Conservation (phyloP, 2,888 invertebrate genomes). For the Lasioglossum pauxillum region DNA sequence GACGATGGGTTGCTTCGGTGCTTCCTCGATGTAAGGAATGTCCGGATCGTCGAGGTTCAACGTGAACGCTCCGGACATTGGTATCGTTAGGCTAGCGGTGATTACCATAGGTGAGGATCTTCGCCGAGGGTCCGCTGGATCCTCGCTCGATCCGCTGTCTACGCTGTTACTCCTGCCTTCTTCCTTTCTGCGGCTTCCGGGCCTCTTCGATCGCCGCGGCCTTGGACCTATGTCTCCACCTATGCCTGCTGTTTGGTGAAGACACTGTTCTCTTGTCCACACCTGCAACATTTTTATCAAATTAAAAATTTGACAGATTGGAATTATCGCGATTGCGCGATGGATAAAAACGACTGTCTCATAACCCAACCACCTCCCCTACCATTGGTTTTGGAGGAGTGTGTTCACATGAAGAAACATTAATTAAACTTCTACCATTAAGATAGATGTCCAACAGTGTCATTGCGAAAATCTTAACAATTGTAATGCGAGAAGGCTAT, state of each 20-base stretch:
- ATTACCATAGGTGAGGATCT: slow-evolving; percentile 88
- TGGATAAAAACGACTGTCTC: too few species aligned
- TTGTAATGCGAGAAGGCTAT: background rate
- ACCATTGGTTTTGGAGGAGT: background rate
- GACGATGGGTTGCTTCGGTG: slow-evolving; percentile 82
- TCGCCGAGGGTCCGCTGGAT: slow-evolving; percentile 84
- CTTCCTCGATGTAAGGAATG: slow-evolving; percentile 89
- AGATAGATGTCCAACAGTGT: background rate
- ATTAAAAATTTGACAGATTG: too few species aligned
- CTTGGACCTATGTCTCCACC: slow-evolving; percentile 87
- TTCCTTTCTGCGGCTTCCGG: slow-evolving; percentile 84
- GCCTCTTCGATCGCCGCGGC: slow-evolving; percentile 82
- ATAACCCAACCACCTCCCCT: too few species aligned
- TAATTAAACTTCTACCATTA: background rate
- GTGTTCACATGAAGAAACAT: background rate
- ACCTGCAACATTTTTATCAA: slow-evolving; percentile 84
- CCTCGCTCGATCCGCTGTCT: slow-evolving; percentile 84
- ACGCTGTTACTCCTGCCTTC: slow-evolving; percentile 85
- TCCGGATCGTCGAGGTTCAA: slow-evolving; percentile 87
- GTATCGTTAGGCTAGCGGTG: slow-evolving; percentile 93
- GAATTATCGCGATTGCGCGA: too few species aligned
- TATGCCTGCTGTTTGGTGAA: slow-evolving; percentile 83
- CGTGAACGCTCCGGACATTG: slow-evolving; percentile 86
- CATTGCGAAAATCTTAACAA: background rate
- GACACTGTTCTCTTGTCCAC: slow-evolving; percentile 91